Base-by-base conservation (phyloP, 1,140 invertebrate species). In the Trachymyrmex septentrionalis region DNA sequence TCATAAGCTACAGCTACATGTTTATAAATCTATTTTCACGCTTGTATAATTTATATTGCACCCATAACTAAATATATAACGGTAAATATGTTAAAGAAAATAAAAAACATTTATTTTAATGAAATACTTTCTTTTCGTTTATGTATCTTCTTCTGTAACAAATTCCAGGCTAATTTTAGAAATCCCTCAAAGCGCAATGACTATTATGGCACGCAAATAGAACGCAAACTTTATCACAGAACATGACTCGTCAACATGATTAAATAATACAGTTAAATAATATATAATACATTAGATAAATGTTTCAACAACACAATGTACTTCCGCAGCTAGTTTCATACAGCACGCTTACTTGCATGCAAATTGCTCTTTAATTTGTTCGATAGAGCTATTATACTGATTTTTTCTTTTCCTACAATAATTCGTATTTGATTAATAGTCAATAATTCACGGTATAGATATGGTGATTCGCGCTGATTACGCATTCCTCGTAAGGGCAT, bases 361-460 rank as follows among this genome's bases (percentile, higher is more conserved):
- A 69, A 55, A 34, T 81, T 71, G 55, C 27, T 30, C 48, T 69
- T 80, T 6, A 44, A 10, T 27, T 81, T 38, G 48, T 53, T 55
- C 66, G 64, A 84, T 84, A 84, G 24, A 84, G 71, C 71, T 76
- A 76, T 84, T 76, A 73, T 38, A 38, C 6, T 63, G 14, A 24
- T 75, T 72, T 57, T 50, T 59, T n/a, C 34, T 38, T 50, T n/a
- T 21, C 12, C 27, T 16, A 9, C 38, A 81, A 81, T 81, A 50
- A 81, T 81, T 81, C 30, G 75, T 19, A 12, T 34, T 75, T 84
- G 81, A 84, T 84, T 84, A 84, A 84, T 84, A 84, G 81, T 24
- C 71, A 76, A 76, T 84, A 84, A 84, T 76, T 84, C 38, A 61
- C 80, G 21, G 34, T 27, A 55, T 48, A 19, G 38, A 84, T 72